Percentiles rank a stretch among this genome's conserved stretches.
Conservation (phyloP, 1,140 invertebrate genomes). For the Brachionus asplanchnoidis region DNA sequence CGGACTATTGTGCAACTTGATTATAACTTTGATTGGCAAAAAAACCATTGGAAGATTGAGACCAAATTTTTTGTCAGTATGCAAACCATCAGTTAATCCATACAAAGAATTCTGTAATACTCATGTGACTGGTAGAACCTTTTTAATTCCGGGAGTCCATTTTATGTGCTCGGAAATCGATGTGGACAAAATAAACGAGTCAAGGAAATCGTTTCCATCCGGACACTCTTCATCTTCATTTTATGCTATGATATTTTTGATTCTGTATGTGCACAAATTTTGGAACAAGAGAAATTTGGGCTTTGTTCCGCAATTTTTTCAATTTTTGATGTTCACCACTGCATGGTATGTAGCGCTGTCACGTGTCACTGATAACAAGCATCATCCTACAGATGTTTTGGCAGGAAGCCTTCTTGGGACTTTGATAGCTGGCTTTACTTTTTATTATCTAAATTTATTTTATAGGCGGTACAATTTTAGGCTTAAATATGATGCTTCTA, state of each 20-base stretch:
- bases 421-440: slow-evolving; percentile 56
- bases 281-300: slow-evolving; percentile 14
- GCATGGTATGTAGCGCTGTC: slow-evolving; percentile 59
- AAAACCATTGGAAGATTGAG: slow-evolving; percentile 81
- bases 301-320: slow-evolving; percentile 19
- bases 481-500: not conserved
- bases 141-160: slow-evolving; percentile 52
- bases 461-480: slow-evolving; percentile 36
- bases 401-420: slow-evolving; percentile 63
- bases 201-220: slow-evolving; percentile 61
- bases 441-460: slow-evolving; percentile 35
- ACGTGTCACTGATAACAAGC: slow-evolving; percentile 81
- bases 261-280: not conserved
- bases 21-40: slow-evolving; percentile 78
- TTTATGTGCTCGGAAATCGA: slow-evolving; percentile 52
- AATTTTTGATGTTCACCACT: not conserved
- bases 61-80: slow-evolving; percentile 77
- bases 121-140: not conserved
- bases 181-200: slow-evolving; percentile 45
- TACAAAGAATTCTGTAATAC: slow-evolving; percentile 41
- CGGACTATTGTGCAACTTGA: not conserved
- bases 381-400: slow-evolving; percentile 79
- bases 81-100: slow-evolving; percentile 55
- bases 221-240: slow-evolving; percentile 61
- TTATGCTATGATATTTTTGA: slow-evolving; percentile 25